A percentile compares a stretch with the other conserved stretches of the same genome.
Evolutionary conservation across 2,113 vertebrate genomes (phyloP).

Genomic region (Callorhinus ursinus): DNA sequence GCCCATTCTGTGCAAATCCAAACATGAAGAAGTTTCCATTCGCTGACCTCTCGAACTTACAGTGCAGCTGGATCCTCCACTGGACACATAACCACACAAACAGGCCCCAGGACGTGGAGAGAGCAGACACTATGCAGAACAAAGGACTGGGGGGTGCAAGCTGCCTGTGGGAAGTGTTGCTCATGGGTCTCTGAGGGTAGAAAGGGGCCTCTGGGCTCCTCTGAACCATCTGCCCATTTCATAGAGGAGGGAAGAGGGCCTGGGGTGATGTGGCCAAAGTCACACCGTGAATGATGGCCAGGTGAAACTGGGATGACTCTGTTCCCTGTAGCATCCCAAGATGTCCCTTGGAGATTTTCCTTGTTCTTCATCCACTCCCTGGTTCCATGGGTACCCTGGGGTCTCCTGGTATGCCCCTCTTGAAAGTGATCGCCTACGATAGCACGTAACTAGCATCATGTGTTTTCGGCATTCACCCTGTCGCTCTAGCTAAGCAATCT

Average conservation of each 20-base stretch:
- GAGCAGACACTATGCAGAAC: too few species aligned
- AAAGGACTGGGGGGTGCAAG: neutral
- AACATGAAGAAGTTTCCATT: neutral
- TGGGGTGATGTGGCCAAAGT: neutral
- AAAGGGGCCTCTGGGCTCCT: neutral
- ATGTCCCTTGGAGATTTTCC: neutral
- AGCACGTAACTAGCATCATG: fast-evolving
- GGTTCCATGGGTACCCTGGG: neutral
- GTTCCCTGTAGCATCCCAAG: neutral
- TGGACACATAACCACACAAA: neutral
- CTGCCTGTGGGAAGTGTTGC: neutral
- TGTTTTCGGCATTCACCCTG: neutral
- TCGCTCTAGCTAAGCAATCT: neutral
- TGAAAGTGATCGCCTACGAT: neutral
- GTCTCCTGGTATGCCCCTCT: neutral
- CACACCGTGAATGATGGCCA: neutral
- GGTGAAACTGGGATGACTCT: too few species aligned
- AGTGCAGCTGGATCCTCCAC: neutral
- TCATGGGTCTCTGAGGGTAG: neutral
- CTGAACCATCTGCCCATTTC: neutral
- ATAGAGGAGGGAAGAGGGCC: neutral
- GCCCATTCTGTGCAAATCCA: neutral
- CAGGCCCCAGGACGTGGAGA: neutral
- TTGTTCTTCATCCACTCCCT: neutral
- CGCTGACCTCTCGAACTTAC: neutral